These are phyloP conservation scores for Poeciliopsis turrubarensis DNA, from an alignment of 2,113 vertebrate genomes.

Conservation along the genomic window DNA sequence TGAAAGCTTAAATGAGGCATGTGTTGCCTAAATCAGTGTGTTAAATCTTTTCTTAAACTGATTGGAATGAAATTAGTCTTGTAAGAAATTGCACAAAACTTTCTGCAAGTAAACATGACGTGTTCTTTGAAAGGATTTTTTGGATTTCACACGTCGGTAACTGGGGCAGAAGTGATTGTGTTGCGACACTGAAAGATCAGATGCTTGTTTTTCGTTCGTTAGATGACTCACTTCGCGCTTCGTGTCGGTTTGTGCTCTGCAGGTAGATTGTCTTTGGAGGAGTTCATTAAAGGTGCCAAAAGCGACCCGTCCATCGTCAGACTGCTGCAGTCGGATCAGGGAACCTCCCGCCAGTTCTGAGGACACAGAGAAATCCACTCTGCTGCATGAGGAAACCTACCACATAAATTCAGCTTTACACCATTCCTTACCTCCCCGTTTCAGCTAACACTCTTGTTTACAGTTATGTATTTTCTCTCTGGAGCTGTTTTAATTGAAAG, in stretches of 20 bases:
- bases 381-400: constrained; percentile 5
- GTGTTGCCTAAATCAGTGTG: too few species aligned
- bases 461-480: constrained; percentile 53
- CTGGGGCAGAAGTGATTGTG: not conserved
- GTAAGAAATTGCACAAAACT: not conserved
- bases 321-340: constrained; percentile 95
- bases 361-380: constrained; percentile 26
- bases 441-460: constrained; percentile 62
- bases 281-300: constrained; percentile 98
- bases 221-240: not conserved
- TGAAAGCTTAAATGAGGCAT: too few species aligned
- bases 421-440: not conserved
- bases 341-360: constrained; percentile 88
- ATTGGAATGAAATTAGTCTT: too few species aligned
- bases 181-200: not conserved
- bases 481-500: constrained; percentile 29
- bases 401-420: constrained; percentile 21
- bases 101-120: not conserved
- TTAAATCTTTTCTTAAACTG: too few species aligned
- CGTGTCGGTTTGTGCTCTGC: constrained; percentile 20
- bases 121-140: not conserved
- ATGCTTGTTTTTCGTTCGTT: not conserved
- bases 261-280: constrained; percentile 95
- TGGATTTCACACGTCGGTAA: not conserved
- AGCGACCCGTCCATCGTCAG: constrained; percentile 96